Base-by-base conservation (phyloP, 2,797 vertebrate genomes). In the Argya squamiceps region DNA sequence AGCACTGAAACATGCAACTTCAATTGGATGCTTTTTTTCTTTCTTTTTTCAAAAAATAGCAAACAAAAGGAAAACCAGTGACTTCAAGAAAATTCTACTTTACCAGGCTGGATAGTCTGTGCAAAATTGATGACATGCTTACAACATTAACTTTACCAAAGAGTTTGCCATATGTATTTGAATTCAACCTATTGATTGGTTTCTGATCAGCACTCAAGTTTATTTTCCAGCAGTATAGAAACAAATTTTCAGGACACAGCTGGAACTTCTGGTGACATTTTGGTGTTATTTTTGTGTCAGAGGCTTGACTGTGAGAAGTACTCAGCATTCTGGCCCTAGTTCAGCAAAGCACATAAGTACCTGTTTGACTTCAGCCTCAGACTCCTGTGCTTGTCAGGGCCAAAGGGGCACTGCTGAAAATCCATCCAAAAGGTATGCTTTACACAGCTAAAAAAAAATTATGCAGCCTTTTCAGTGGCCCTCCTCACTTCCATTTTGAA, bases 1-100 rank as follows among this genome's bases (percentile, higher is more conserved):
- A 76, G 10, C 10, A n/a, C 8, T 41, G n/a, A 34, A 74, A 80
- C 3, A 17, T 15, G 2, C 6, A 53, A 14, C 9, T 63, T 52
- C 13, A 22, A 43, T 41, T 20, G 17, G 13, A 76, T 1, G 2
- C 0, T 52, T 62, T 18, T 19, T 36, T 10, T 5, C 4, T 29
- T 32, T 32, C 1, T 49, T 36, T 60, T 39, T 67, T 26, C 8
- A 30, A 80, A 59, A 37, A n/a, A 10, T 30, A 70, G 41, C 6
- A 73, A 74, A 49, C 3, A 39, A 67, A 55, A 80, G 8, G 24
- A 77, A 60, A 85, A 70, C 6, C 13, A 82, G 10, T 39, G 9
- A 22, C 26, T 73, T 36, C 8, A 69, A 55, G 18, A 62, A 88
- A 32, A 5, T 30, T 56, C 9, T 60, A 0, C 15, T 60, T 84